Evolutionary conservation across 2,888 invertebrate species (phyloP), one percentile per base, ranked within the genome.

Genomic region (Archips crataeganus): DNA sequence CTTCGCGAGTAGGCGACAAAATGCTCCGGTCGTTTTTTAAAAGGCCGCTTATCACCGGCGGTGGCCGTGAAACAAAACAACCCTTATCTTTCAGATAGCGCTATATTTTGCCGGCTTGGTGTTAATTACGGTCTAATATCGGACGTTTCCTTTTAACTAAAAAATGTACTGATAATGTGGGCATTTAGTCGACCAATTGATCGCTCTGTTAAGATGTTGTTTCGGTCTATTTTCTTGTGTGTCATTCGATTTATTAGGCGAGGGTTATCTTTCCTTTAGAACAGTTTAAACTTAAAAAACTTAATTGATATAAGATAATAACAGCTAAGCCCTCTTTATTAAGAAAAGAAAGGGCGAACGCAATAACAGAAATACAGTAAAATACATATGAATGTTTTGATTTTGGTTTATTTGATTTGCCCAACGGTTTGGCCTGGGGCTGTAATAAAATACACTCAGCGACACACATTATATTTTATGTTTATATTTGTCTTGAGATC

Each of bases 71-170:
- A 87, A 89, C 90, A 87, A 89, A 87, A 87, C 88, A 86, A 82
- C 85, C 82, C 82, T 90, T 91, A 91, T 90, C 90, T 83, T 75
- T 73, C 75, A 83, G 87, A 89, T 88, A 89, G 70, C 77, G 78
- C 77, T 71, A 79, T 82, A 80, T 83, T 84, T 85, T 77, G 78
- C 79, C 82, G 76, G 78, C 76, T 79, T 80, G 82, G 87, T 88
- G 90, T 90, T 92, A 92, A 92, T 93, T 91, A 86, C 84, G 80
- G 80, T 79, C 83, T 86, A 85, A 85, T 86, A 83, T 79, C 78
- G 75, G 77, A 75, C 77, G 74, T 77, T 82, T 73, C 68, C 68
- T 79, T 81, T 81, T 81, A 84, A 82, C 81, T 80, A 73, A 76
- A 81, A 76, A 81, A 78, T 82, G 84, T 84, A 83, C 74, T 69